A percentile compares a stretch with the other conserved stretches of the same genome.
Evolutionary conservation across 2,113 vertebrate species (phyloP).

Genomic region (Prionailurus bengalensis): DNA sequence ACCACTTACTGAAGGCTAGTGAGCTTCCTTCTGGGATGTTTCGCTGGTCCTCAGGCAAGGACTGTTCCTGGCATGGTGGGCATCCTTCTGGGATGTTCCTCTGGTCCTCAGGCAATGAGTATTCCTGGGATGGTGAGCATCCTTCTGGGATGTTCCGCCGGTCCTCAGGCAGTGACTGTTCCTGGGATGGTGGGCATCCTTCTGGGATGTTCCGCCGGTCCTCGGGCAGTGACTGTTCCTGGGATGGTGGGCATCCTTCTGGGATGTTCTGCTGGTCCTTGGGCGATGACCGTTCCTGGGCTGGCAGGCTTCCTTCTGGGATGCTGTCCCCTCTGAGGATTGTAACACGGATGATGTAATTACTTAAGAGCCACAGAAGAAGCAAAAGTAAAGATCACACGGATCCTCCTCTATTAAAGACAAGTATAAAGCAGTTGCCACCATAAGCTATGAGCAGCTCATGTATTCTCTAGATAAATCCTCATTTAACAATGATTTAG

Average conservation of each 20-base stretch:
- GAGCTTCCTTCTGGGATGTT: too few species aligned
- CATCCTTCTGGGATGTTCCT: constrained; percentile 64
- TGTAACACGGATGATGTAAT: background rate
- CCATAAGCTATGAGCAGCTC: background rate
- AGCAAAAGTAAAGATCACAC: background rate
- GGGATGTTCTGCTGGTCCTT: background rate
- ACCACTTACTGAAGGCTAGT: too few species aligned
- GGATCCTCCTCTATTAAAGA: background rate
- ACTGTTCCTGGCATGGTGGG: background rate
- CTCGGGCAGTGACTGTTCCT: background rate
- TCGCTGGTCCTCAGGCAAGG: too few species aligned
- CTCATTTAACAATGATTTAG: background rate
- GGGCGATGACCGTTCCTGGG: background rate
- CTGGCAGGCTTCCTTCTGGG: background rate
- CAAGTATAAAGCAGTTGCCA: background rate
- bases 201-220: background rate
- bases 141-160: too few species aligned
- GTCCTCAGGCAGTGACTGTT: background rate
- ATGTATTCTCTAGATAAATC: background rate
- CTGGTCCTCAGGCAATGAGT: too few species aligned
- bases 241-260: background rate
- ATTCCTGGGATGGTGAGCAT: too few species aligned
- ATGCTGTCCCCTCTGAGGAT: constrained; percentile 77
- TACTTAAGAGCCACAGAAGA: background rate
- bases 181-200: background rate